Conservation (phyloP, 2,113 vertebrate species). For the Alligator mississippiensis region DNA sequence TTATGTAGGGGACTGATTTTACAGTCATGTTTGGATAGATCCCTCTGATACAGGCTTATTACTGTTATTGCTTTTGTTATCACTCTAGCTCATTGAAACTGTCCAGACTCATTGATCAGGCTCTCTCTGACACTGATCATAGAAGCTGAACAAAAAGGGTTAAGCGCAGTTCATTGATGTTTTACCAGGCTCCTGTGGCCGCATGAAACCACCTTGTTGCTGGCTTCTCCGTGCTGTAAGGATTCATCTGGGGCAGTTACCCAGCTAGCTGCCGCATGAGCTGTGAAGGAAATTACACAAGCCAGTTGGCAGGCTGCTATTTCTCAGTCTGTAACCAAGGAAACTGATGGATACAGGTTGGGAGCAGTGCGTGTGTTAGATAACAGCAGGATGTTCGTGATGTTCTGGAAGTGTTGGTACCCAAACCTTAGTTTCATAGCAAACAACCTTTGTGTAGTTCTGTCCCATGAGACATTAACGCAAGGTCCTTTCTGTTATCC, state of each 20-base stretch:
- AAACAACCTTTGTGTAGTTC: not conserved
- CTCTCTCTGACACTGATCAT: not conserved
- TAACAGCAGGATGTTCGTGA: slow-evolving; percentile 59
- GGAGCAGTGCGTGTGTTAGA: slow-evolving; percentile 15
- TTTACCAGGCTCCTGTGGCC: not conserved
- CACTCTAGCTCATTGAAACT: not conserved
- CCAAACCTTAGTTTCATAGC: slow-evolving; percentile 55
- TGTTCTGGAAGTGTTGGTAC: slow-evolving; percentile 45
- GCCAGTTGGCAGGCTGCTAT: slow-evolving; percentile 54
- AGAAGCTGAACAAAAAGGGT: not conserved
- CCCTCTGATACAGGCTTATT: not conserved
- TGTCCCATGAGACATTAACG: slow-evolving; percentile 1
- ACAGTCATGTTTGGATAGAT: not conserved
- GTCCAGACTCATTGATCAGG: not conserved
- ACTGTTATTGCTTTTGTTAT: accelerated
- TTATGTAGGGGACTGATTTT: not conserved
- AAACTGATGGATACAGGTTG: slow-evolving; percentile 50
- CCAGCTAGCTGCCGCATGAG: slow-evolving; percentile 13
- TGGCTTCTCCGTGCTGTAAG: not conserved
- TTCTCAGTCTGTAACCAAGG: slow-evolving; percentile 62
- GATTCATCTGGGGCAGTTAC: slow-evolving; percentile 20
- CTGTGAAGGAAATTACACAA: slow-evolving; percentile 58
- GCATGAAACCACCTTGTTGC: not conserved
- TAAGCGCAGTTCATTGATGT: not conserved
- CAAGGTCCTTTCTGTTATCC: not conserved